These are phyloP conservation scores for Sciurus niger DNA, from an alignment of 2,113 vertebrate genomes.

Conservation along the genomic window DNA sequence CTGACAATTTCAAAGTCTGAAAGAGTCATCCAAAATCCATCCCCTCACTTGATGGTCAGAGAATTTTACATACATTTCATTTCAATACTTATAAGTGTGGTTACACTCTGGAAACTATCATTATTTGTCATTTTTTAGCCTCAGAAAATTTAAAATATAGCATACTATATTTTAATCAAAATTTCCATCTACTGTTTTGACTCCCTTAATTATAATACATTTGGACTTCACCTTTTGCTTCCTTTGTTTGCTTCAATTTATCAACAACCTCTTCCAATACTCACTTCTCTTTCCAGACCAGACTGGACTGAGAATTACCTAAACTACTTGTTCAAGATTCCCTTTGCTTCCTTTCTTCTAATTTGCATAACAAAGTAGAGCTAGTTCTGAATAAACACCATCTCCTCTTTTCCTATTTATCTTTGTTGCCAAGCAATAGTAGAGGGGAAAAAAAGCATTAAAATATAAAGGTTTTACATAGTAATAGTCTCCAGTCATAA, in stretches of 20 bases:
- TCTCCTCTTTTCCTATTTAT: neutral
- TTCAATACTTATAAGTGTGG: neutral
- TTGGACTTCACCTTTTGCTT: neutral
- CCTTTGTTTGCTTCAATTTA: neutral
- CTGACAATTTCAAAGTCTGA: neutral
- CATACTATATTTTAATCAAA: neutral
- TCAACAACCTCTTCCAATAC: neutral
- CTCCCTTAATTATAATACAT: neutral
- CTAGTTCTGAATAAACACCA: neutral
- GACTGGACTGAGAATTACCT: neutral
- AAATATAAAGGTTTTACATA: neutral
- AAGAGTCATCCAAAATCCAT: neutral
- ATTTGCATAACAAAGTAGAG: neutral
- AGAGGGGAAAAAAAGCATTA: neutral
- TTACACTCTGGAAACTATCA: slow-evolving; percentile 22
- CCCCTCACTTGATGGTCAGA: neutral
- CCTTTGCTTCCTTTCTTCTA: neutral
- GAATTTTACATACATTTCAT: neutral
- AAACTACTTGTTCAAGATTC: neutral
- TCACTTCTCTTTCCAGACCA: neutral
- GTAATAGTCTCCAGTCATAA: neutral
- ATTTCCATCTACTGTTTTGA: neutral
- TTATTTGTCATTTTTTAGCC: slow-evolving; percentile 2
- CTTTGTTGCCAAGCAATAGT: slow-evolving; percentile 4
- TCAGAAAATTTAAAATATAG: slow-evolving; percentile 30